These are phyloP conservation scores for Pocillopora verrucosa DNA, from an alignment of 64 coral and sea anemone genomes.

Conservation along the genomic window DNA sequence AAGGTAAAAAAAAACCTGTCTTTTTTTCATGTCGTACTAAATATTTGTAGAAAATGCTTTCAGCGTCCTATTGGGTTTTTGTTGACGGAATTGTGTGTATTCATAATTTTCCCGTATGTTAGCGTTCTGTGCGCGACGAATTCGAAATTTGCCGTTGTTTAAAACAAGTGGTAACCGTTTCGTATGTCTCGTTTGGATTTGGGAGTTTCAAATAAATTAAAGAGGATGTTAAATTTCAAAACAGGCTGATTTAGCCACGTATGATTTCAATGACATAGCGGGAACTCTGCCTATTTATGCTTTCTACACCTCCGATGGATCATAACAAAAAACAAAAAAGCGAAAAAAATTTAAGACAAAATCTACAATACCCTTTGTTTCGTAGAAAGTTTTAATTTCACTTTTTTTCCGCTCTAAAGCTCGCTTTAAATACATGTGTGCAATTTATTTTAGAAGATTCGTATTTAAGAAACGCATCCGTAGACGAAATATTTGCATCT, in stretches of 20 bases:
- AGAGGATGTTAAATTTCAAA: neutral
- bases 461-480: neutral
- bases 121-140: neutral
- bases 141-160: neutral
- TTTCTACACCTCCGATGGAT: neutral
- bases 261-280: neutral
- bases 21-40: neutral
- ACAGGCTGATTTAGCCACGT: neutral
- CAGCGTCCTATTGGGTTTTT: too few species aligned
- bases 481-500: neutral
- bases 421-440: constrained; percentile 2
- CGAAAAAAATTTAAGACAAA: neutral
- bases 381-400: constrained; percentile 9
- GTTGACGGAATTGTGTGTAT: too few species aligned
- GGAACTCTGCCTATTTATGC: neutral
- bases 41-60: too few species aligned
- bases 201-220: neutral
- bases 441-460: neutral
- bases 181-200: neutral
- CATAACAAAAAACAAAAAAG: neutral
- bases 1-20: neutral
- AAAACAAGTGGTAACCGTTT: neutral
- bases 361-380: neutral
- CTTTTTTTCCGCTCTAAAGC: constrained; percentile 14
- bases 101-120: too few species aligned